phyloP scores from a whole-genome alignment of 2,113 vertebrate species.

The Patagioenas fasciata region DNA sequence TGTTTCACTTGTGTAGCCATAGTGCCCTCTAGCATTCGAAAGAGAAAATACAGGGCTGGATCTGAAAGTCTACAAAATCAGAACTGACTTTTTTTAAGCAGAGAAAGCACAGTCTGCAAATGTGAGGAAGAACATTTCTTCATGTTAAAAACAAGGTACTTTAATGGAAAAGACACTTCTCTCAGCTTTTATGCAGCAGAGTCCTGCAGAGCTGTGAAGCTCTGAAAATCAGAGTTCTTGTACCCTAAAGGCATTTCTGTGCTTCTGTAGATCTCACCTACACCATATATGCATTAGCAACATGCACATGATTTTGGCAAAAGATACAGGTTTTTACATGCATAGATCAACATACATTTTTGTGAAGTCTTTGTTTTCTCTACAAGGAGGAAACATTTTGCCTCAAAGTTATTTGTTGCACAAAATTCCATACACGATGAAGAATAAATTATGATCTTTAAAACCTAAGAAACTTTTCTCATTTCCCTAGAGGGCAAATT shows the following conservation, averaged over 20 bases:
- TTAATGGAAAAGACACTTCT: background rate
- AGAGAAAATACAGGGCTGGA: background rate
- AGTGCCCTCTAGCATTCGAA: slow-evolving; percentile 63
- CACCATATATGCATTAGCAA: background rate
- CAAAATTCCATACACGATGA: background rate
- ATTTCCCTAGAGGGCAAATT: slow-evolving; percentile 2
- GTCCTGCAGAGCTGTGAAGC: background rate
- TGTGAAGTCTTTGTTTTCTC: background rate
- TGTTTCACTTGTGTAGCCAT: slow-evolving; percentile 33
- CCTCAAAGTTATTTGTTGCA: background rate
- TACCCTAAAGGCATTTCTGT: background rate
- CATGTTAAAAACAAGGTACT: background rate
- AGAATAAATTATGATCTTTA: background rate
- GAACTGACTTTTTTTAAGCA: background rate
- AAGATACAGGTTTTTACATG: background rate
- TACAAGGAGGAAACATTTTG: background rate
- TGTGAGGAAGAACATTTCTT: background rate
- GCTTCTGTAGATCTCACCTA: background rate
- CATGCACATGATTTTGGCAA: background rate
- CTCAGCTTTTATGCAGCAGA: background rate
- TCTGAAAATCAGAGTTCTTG: background rate
- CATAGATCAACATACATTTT: background rate
- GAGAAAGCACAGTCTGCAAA: background rate
- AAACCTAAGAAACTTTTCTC: slow-evolving; percentile 1
- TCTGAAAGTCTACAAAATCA: background rate